A percentile compares a stretch with the other conserved stretches of the same genome.
These are phyloP conservation scores for Morpho deidamia DNA, from an alignment of 2,888 invertebrate genomes.

Conservation along the genomic window DNA sequence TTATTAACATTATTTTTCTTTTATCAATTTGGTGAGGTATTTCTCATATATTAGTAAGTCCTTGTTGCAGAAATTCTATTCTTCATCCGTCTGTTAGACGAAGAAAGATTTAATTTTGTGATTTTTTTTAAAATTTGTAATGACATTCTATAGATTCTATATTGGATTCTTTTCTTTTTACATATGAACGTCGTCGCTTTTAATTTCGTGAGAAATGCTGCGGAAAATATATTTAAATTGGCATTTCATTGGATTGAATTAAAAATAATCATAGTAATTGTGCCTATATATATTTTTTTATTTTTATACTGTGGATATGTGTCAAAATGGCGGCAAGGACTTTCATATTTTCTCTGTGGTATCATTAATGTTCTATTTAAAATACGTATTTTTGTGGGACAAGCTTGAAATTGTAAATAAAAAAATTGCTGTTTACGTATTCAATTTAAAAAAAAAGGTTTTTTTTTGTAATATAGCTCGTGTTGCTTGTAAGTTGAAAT, in stretches of 20 bases:
- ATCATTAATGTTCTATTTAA: conserved; percentile 36
- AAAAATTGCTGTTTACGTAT: conserved; percentile 40
- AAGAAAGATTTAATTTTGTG: too few species aligned
- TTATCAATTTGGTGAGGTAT: conserved; percentile 25
- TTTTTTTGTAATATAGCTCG: conserved; percentile 35
- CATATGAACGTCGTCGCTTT: too few species aligned
- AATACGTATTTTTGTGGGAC: conserved; percentile 51
- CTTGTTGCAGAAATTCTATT: conserved; percentile 16
- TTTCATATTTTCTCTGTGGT: conserved; percentile 35
- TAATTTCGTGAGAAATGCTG: too few species aligned
- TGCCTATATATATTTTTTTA: neutral
- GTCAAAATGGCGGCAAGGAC: conserved; percentile 38
- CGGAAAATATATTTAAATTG: too few species aligned
- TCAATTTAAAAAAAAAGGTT: conserved; percentile 32
- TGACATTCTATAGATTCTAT: too few species aligned
- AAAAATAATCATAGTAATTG: neutral
- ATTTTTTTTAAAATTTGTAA: too few species aligned
- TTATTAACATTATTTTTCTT: conserved; percentile 43
- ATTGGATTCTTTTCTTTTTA: too few species aligned
- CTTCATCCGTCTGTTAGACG: too few species aligned
- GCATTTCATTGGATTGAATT: neutral
- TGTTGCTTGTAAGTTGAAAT: conserved; percentile 31
- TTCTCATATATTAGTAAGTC: conserved; percentile 27
- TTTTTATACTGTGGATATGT: neutral
- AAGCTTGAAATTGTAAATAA: conserved; percentile 63